Conservation (phyloP, 2,888 invertebrate genomes). For the Panorpa germanica region DNA sequence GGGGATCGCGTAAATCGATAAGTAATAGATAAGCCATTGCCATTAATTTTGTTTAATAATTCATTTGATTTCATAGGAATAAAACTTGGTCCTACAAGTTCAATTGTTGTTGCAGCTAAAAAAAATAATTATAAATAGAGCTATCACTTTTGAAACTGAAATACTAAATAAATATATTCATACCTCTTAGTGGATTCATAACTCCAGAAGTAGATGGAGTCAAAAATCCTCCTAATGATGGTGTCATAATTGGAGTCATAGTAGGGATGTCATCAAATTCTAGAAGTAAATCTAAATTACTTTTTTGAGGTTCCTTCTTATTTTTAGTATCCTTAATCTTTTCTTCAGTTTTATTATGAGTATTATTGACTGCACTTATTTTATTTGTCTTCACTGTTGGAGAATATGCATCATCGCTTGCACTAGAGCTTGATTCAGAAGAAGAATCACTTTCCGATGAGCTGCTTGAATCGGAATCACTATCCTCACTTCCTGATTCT, state of each 20-base stretch:
- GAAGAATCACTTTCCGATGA: no score
- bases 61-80: slow-evolving; percentile 38
- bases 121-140: background rate
- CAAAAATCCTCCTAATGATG: slow-evolving; percentile 60
- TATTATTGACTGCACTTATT: slow-evolving; percentile 4
- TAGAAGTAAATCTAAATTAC: slow-evolving; percentile 64
- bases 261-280: slow-evolving; percentile 60
- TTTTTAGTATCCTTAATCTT: slow-evolving; percentile 14
- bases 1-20: slow-evolving; percentile 60
- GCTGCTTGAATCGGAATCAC: slow-evolving; percentile 6
- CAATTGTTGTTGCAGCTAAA: slow-evolving; percentile 21
- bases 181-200: slow-evolving; percentile 21
- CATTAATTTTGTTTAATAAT: slow-evolving; percentile 51
- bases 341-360: slow-evolving; percentile 9
- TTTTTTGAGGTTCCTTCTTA: slow-evolving; percentile 25
- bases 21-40: slow-evolving; percentile 42
- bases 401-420: background rate
- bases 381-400: no score
- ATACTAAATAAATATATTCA: slow-evolving; percentile 13
- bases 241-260: slow-evolving; percentile 58
- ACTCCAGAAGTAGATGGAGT: slow-evolving; percentile 31
- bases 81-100: slow-evolving; percentile 37
- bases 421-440: no score
- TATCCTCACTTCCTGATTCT: slow-evolving; percentile 3
- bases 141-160: background rate